Evolutionary conservation across 2,797 vertebrate genomes (phyloP).

Genomic region (Eupleurogrammus muticus): DNA sequence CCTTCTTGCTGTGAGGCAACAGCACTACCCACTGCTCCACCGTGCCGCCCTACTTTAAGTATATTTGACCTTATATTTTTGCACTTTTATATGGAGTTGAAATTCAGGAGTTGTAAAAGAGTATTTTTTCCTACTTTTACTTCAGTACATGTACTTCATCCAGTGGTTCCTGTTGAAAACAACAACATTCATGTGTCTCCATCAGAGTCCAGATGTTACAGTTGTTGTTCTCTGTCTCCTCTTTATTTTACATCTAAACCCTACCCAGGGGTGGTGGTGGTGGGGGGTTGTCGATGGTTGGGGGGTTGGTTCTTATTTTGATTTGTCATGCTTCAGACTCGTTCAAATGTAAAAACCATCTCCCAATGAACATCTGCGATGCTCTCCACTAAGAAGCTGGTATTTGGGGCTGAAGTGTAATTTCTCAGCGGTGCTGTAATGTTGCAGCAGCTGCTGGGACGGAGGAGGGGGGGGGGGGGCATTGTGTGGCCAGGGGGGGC

Average conservation of each 20-base stretch:
- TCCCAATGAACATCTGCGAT: constrained; percentile 69
- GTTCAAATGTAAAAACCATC: constrained; percentile 71
- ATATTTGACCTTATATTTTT: no score
- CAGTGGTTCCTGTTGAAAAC: no score
- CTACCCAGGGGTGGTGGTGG: no score
- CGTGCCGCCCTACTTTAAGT: no score
- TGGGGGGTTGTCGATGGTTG: no score
- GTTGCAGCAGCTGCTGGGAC: constrained; percentile 74
- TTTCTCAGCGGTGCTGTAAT: constrained; percentile 69
- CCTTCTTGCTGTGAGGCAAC: no score
- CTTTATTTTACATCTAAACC: constrained; percentile 48
- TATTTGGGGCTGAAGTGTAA: constrained; percentile 67
- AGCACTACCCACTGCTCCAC: no score
- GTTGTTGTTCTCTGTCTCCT: constrained; percentile 27
- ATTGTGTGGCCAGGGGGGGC: constrained; percentile 70
- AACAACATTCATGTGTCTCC: no score
- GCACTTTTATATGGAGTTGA: no score
- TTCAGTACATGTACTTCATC: no score
- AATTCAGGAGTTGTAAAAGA: no score
- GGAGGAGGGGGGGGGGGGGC: constrained; percentile 46
- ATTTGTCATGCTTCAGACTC: constrained; percentile 54
- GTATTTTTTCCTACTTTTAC: no score
- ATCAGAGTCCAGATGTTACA: constrained; percentile 19
- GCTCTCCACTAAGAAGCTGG: constrained; percentile 69
- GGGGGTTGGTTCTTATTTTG: constrained; percentile 70